Evolutionary conservation across 2,797 vertebrate species (phyloP).

Genomic region (Enteromius argenteus): DNA sequence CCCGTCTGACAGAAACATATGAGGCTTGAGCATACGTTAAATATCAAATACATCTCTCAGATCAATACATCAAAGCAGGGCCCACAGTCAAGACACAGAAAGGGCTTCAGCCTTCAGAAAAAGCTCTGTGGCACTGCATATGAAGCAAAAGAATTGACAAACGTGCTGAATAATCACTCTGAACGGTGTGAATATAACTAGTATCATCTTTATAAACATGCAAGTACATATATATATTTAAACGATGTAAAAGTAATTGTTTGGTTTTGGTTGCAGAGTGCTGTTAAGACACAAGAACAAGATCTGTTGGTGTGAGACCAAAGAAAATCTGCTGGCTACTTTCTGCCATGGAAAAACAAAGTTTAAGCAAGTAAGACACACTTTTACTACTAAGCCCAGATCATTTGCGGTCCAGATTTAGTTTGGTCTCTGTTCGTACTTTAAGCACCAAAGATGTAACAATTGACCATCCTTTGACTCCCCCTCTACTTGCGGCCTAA

Average conservation of each 20-base stretch:
- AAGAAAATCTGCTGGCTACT: constrained; percentile 4
- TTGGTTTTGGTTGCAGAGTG: constrained; percentile 11
- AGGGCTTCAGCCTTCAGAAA: not conserved
- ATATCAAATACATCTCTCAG: constrained; percentile 24
- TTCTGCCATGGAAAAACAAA: not conserved
- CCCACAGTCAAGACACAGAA: not conserved
- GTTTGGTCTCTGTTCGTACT: constrained; percentile 26
- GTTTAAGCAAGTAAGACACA: not conserved
- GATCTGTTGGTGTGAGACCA: not conserved
- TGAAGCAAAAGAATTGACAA: not conserved
- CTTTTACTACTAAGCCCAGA: constrained; percentile 6
- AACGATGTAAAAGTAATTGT: not conserved
- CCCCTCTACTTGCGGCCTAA: constrained; percentile 87
- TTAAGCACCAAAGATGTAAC: constrained; percentile 32
- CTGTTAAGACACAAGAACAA: constrained; percentile 21
- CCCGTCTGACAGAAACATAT: constrained; percentile 21
- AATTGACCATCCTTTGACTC: constrained; percentile 7
- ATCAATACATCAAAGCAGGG: constrained; percentile 26
- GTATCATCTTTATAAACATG: constrained; percentile 26
- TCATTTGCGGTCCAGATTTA: constrained; percentile 7
- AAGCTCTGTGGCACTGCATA: constrained; percentile 5
- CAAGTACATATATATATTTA: constrained; percentile 11
- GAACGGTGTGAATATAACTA: not conserved
- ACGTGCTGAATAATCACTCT: constrained; percentile 4
- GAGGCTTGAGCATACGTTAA: constrained; percentile 25